Evolutionary conservation across 64 coral and sea anemone species (phyloP).

Genomic region (Montipora foliosa): DNA sequence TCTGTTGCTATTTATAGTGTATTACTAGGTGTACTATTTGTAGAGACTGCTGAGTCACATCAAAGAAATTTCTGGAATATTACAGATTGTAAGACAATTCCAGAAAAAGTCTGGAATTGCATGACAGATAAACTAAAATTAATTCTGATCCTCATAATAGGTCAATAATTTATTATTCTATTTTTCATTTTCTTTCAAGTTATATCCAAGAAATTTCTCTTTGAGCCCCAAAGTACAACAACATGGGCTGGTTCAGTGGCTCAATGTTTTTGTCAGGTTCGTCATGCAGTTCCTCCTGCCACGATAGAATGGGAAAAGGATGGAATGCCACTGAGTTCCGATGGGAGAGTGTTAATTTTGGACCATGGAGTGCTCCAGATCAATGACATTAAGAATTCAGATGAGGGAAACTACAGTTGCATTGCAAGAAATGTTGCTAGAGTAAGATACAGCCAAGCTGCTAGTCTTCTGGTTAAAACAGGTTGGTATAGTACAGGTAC

Average conservation of each 20-base stretch:
- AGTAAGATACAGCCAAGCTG: slow-evolving; percentile 70
- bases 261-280: slow-evolving; percentile 75
- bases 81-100: no score
- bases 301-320: slow-evolving; percentile 81
- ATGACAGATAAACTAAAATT: no score
- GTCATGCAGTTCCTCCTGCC: slow-evolving; percentile 68
- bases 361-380: slow-evolving; percentile 81
- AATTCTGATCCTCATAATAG: no score
- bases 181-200: slow-evolving; percentile 29
- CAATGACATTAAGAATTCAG: slow-evolving; percentile 49
- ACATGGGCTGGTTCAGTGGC: slow-evolving; percentile 63
- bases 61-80: no score
- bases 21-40: no score
- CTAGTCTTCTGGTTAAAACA: slow-evolving; percentile 53
- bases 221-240: slow-evolving; percentile 70
- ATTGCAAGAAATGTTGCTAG: slow-evolving; percentile 71
- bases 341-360: slow-evolving; percentile 54
- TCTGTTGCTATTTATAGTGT: no score
- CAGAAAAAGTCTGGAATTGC: no score
- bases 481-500: slow-evolving; percentile 28
- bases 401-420: slow-evolving; percentile 79
- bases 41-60: no score
- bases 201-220: slow-evolving; percentile 77
- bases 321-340: slow-evolving; percentile 42
- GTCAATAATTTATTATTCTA: neutral